Evolutionary conservation across 2,113 vertebrate species (phyloP), one percentile per base, ranked within the genome.

Genomic region (Gila orcuttii): DNA sequence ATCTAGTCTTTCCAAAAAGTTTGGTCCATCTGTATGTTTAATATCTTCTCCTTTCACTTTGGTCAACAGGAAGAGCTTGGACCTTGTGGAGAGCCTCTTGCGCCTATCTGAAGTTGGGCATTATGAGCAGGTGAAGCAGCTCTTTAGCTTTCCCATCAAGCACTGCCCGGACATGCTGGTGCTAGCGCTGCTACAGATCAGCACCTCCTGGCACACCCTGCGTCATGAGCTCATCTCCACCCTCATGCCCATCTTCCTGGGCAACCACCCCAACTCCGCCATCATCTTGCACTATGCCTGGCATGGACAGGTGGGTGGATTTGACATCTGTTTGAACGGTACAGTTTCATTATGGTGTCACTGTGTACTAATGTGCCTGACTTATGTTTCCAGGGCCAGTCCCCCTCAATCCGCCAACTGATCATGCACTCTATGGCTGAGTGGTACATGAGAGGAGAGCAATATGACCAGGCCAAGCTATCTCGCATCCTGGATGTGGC

Each of bases 391-490:
- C 86, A 99, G 98, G 98, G 98, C 88, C 98, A 99, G 93, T 99
- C 98, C 94, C 98, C 98, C 83, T 99, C 98, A 25, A 99, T 99
- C 91, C 98, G 98, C 86, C 98, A 99, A 93, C 95, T 99, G 59
- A 99, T 99, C 91, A 99, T 99, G 97, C 98, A 98, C 93, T 98
- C 98, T 0, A 99, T 99, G 98, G 98, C 98, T 79, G 98, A 99
- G 90, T 99, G 98, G 98, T 99, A 99, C 94, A 99, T 99, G 97
- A 96, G 97, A 93, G 98, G 97, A 84, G 98, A 99, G 85, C 98
- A 99, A 91, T 99, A 99, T 47, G 98, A 99, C 90, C 98, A 99
- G 93, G 97, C 98, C 86, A 98, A 99, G 92, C 88, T 99, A 89
- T 99, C 98, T 81, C 96, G 98, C 86, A 99, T 99, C 94, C 95